phyloP scores from a whole-genome alignment of 2,888 invertebrate species.

The Plebejus argus region DNA sequence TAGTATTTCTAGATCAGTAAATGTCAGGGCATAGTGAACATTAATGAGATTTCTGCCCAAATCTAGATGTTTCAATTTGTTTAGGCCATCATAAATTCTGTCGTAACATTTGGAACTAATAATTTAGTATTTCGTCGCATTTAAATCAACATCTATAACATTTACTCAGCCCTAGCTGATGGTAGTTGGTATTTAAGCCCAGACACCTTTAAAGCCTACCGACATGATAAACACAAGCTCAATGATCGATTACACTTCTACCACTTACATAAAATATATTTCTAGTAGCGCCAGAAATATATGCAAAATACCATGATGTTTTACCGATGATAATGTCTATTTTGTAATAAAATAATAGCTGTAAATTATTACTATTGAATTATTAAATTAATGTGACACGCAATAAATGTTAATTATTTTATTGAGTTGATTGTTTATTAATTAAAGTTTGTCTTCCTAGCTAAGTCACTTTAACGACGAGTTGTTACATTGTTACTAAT shows the following conservation, averaged over 20 bases:
- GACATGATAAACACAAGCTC: neutral
- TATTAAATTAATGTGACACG: neutral
- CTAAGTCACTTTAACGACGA: neutral
- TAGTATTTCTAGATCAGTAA: too few species aligned
- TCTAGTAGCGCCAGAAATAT: neutral
- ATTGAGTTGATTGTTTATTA: neutral
- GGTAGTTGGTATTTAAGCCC: neutral
- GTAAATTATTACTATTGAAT: neutral
- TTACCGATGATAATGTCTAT: conserved; percentile 7
- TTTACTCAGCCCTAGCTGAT: neutral
- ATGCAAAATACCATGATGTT: neutral
- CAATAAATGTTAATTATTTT: neutral
- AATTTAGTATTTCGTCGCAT: neutral
- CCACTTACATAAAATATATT: neutral
- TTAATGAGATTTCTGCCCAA: neutral
- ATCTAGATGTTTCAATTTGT: too few species aligned
- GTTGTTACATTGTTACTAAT: too few species aligned
- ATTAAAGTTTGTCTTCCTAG: neutral
- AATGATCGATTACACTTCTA: neutral
- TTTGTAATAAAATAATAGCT: neutral
- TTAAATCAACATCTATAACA: neutral
- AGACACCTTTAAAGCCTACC: neutral
- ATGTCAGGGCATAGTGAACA: neutral
- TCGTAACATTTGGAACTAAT: neutral
- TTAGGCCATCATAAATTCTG: neutral